These are phyloP conservation scores for Iselma pallidipennis DNA, from an alignment of 2,888 invertebrate species.

Conservation along the genomic window DNA sequence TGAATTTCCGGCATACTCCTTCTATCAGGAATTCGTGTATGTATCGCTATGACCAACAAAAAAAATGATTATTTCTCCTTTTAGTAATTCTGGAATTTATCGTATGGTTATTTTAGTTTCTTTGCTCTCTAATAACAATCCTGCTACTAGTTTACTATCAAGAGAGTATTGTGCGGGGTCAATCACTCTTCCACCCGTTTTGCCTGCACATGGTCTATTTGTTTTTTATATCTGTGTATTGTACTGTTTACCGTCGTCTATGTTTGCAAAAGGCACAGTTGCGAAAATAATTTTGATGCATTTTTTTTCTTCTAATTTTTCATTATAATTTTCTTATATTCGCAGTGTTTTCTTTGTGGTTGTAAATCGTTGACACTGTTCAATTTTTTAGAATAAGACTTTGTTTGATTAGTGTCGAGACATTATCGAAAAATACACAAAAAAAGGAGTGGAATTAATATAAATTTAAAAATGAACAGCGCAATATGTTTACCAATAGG, in stretches of 20 bases:
- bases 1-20: neutral
- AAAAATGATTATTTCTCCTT: slow-evolving; percentile 7
- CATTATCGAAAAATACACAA: neutral
- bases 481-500: slow-evolving; percentile 34
- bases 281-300: slow-evolving; percentile 42
- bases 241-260: slow-evolving; percentile 47
- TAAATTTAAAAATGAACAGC: neutral
- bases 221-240: slow-evolving; percentile 50
- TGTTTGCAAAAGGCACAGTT: slow-evolving; percentile 47
- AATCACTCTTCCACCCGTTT: slow-evolving; percentile 45
- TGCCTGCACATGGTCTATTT: slow-evolving; percentile 52
- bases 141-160: neutral
- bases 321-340: neutral
- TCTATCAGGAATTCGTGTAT: neutral
- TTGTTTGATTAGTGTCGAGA: neutral
- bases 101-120: slow-evolving; percentile 9
- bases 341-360: no score
- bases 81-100: slow-evolving; percentile 13
- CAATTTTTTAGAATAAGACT: no score
- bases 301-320: neutral
- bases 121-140: neutral
- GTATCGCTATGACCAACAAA: no score
- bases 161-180: slow-evolving; percentile 38
- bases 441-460: no score
- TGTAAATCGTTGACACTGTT: no score